These are phyloP conservation scores for Standfussiana lucernea DNA, from an alignment of 2,888 invertebrate species.

Conservation along the genomic window DNA sequence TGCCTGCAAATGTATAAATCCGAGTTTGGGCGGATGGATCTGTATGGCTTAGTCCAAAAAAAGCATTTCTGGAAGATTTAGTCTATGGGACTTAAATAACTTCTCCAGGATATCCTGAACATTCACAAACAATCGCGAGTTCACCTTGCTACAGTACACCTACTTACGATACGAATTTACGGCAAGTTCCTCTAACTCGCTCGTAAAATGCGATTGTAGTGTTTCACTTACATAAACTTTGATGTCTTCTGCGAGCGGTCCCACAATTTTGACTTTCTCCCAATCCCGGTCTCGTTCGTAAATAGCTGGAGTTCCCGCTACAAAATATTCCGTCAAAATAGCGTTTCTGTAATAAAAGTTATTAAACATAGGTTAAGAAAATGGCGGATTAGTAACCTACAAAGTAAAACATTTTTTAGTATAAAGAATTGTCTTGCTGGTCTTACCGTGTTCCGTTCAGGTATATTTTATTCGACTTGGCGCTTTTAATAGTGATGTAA, in stretches of 20 bases:
- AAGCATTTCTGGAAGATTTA: neutral
- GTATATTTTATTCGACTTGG: constrained; percentile 93
- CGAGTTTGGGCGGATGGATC: neutral
- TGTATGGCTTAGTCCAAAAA: neutral
- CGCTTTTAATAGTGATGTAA: constrained; percentile 94
- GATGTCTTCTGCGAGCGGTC: constrained; percentile 95
- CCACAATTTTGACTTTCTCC: constrained; percentile 95
- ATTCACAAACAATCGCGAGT: neutral
- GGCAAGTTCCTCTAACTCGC: constrained; percentile 12
- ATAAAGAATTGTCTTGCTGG: neutral
- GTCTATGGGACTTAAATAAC: neutral
- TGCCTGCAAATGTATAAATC: neutral
- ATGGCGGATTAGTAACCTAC: neutral
- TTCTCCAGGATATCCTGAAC: neutral
- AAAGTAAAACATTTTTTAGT: constrained; percentile 5
- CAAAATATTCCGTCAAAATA: constrained; percentile 94
- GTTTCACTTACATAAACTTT: constrained; percentile 93
- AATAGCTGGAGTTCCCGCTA: constrained; percentile 94
- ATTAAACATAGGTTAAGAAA: constrained; percentile 24
- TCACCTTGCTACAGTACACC: neutral
- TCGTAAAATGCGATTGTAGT: constrained; percentile 5
- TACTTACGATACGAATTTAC: neutral
- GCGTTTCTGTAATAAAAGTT: constrained; percentile 89
- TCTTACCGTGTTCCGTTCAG: constrained; percentile 94
- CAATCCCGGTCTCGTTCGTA: constrained; percentile 95